Evolutionary conservation across 2,113 vertebrate species (phyloP), one percentile per base, ranked within the genome.

Genomic region (Parotia lawesii): DNA sequence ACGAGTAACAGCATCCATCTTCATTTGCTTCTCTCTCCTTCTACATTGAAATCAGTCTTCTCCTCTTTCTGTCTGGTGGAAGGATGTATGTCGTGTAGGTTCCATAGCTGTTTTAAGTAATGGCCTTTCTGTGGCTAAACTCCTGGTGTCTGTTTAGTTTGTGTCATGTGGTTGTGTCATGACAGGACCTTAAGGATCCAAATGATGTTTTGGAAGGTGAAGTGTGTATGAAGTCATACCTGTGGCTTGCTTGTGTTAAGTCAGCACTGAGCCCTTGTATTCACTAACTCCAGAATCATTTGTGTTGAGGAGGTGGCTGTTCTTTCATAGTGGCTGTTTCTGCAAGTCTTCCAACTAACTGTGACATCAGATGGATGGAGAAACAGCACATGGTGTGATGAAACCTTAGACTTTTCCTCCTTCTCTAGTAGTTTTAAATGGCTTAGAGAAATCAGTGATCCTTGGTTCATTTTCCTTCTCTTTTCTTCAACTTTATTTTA

Each of bases 371-470:
- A 89, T 47, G 80, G 71, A 89, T 87, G 91, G 87, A 86, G 72
- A 89, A 96, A 79, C 37, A 89, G 44, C 58, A 65, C 4, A 0
- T 28, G 35, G 23, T 89, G 42, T 91, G 87, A 76, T 87, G 48
- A 92, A 94, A 91, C 58, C 44, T 61, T 53, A 89, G 54, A 82
- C 45, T 96, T 95, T 83, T 61, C 16, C 70, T 65, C 21, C 50
- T 84, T 96, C 84, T 93, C 33, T 69, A 86, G 79, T 67, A 85
- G 82, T 93, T 96, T 28, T 94, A 95, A 95, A 95, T 95, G 82
- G 91, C 35, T 94, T 94, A 89, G 91, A 89, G 87, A 96, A 96
- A 88, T 95, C 62, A 88, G 94, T 96, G 95, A 86, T 94, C 87
- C 87, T 94, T 94, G 89, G 62, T 89, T 93, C 82, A 93, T 94